Percentiles rank a stretch among this genome's conserved stretches.
phyloP scores from a whole-genome alignment of 37 sponge, comb jelly and placozoan species.

The Crambe crambe region DNA sequence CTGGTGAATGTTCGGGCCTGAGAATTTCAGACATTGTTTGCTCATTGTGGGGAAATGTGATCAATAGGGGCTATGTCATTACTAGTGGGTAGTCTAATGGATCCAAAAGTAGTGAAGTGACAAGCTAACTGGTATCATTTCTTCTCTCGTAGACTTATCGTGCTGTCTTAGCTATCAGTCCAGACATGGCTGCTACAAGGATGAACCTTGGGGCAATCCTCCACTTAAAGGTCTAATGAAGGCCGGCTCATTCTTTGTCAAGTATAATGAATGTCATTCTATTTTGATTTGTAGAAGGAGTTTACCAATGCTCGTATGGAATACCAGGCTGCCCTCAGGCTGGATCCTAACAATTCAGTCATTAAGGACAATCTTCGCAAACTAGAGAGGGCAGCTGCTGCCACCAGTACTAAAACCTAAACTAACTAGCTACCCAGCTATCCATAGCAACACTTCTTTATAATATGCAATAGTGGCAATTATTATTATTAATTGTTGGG shows the following conservation, averaged over 20 bases:
- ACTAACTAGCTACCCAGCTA: no score
- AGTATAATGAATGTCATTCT: neutral
- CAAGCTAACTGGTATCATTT: no score
- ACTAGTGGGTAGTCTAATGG: no score
- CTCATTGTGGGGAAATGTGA: no score
- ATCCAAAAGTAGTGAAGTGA: no score
- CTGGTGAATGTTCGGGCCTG: no score
- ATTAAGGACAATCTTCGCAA: neutral
- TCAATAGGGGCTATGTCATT: no score
- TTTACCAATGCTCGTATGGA: neutral
- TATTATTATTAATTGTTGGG: no score
- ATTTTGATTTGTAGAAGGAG: neutral
- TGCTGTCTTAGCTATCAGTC: neutral
- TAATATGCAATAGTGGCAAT: no score
- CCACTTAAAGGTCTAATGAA: neutral
- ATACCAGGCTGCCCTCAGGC: neutral
- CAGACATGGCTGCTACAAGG: neutral
- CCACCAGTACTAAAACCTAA: no score
- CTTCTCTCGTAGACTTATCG: neutral
- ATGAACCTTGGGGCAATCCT: neutral
- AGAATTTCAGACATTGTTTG: no score
- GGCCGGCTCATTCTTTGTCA: neutral
- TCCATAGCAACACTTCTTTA: no score
- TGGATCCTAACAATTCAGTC: neutral
- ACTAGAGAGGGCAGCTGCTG: neutral